A percentile compares a stretch with the other conserved stretches of the same genome.
Evolutionary conservation across 2,797 vertebrate genomes (phyloP).

Genomic region (Gambusia yucatana): DNA sequence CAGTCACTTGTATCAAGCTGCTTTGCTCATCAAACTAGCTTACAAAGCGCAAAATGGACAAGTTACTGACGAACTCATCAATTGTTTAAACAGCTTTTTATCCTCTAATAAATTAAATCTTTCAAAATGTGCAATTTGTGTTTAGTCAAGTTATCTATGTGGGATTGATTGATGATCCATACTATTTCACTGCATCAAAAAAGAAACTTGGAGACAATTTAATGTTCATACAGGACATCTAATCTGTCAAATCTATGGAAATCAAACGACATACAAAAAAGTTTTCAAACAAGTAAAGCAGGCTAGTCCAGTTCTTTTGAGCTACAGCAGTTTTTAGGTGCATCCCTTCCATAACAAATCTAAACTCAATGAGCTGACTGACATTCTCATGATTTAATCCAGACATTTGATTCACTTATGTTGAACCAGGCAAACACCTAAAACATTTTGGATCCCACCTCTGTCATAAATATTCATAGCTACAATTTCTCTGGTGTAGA

Average conservation of each 20-base stretch:
- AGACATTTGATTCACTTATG: background rate
- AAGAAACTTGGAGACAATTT: too few relatives aligned
- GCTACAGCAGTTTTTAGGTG: background rate
- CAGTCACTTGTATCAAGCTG: background rate
- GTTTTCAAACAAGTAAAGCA: background rate
- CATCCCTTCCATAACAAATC: background rate
- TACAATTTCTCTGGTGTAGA: background rate
- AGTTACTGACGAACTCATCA: background rate
- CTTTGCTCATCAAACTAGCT: too few relatives aligned
- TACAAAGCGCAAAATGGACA: too few relatives aligned
- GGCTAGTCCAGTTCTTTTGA: background rate
- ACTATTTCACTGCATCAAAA: too few relatives aligned
- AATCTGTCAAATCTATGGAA: background rate
- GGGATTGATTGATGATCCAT: too few relatives aligned
- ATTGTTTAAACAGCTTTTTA: too few relatives aligned
- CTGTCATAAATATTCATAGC: background rate
- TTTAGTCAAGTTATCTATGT: too few relatives aligned
- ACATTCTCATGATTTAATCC: background rate
- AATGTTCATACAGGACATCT: background rate
- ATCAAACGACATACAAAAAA: background rate
- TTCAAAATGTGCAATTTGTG: too few relatives aligned
- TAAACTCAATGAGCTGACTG: background rate
- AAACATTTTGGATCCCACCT: background rate
- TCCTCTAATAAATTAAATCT: too few relatives aligned
- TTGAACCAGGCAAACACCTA: background rate